Base-by-base conservation (phyloP, 64 coral and sea anemone genomes). In the Dendronephthya gigantea region DNA sequence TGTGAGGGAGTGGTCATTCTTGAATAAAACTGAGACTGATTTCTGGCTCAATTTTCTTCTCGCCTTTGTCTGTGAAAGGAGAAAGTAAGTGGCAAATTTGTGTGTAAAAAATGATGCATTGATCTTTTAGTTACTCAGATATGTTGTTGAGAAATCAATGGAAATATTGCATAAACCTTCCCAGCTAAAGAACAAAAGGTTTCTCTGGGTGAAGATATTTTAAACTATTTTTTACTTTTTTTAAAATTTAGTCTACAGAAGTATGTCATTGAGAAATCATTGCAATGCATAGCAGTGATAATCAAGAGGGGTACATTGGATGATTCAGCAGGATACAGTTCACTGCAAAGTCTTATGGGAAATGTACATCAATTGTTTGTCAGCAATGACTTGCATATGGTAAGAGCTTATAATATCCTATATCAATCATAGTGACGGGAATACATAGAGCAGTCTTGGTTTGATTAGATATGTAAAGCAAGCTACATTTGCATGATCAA, bases 271-370 rank as follows among this genome's bases (percentile, higher is more conserved):
- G 94, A 97, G 58, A 91, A 97, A 91, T 86, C 90, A 9, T 85
- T 97, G 12, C 94, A 97, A 84, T 91, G 88, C 15, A 91, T 97
- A 35, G 94, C 94, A 48, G 85, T 97, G 23, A 97, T 97, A 48
- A 91, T 90, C 39, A 97, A 97, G 79, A 85, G 94, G 69, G 91
- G 94, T 0, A 93, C 92, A 25, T 41, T 97, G 9, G 94, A 93
- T 45, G 40, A 69, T 19, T 50, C 79, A 23, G 50, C 47, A 13
- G 30, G 36, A 25, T 49, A 85, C 29, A 90, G 88, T 19, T 19
- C 29, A 36, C 31, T 79, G 34, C 72, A 34, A 34, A 34, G 36
- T 79, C 29, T 79, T 8, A 58, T 74, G 39, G 36, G 86, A 84
- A 35, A 79, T 93, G 43, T 88, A 91, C 34, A 87, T 14, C 94